Evolutionary conservation across 2,888 invertebrate genomes (phyloP), one percentile per base, ranked within the genome.

Genomic region (Drosophila antonietae): DNA sequence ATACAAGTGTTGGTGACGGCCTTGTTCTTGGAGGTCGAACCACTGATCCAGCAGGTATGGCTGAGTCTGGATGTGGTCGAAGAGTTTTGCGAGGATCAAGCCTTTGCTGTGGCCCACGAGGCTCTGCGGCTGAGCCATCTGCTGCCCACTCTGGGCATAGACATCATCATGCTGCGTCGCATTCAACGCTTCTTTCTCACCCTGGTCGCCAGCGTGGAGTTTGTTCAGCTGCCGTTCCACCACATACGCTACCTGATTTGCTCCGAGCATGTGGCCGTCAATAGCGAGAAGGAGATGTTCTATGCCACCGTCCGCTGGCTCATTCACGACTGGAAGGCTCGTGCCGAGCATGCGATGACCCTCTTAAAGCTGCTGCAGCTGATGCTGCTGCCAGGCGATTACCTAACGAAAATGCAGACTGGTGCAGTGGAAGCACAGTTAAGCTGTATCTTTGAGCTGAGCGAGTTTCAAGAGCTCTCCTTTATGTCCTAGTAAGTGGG

Each of bases 301-400:
- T 82, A 60, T 31, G 53, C 80, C 5, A 80, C 78, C 9, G 23
- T 82, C 2, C 81, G 75, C 31, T 82, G 81, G 81, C 67, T 82
- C 7, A 57, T 20, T 8, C 47, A 80, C 33, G 60, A 80, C 14
- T 82, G 81, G 81, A 18, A 56, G 1, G 37, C 15, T 2, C 73
- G 81, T 1, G 12, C 8, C 0, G 0, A 52, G 4, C 47, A 74
- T 9, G 8, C 63, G n/a, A 0, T 6, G 35, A 7, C 20, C 5
- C n/a, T 82, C 6, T 47, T 75, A 53, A n/a, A 53, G 7, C 20
- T 20, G 7, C 49, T 80, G 31, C 70, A 73, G 4, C 23, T 73
- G 9, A 1, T 23, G 2, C 10, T 60, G 14, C 9, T 82, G 57
- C 73, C 78, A 1, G 9, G 6, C 0, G 18, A 64, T 0, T 68